phyloP scores from a whole-genome alignment of 1,140 invertebrate species.

The Drosophila persimilis region DNA sequence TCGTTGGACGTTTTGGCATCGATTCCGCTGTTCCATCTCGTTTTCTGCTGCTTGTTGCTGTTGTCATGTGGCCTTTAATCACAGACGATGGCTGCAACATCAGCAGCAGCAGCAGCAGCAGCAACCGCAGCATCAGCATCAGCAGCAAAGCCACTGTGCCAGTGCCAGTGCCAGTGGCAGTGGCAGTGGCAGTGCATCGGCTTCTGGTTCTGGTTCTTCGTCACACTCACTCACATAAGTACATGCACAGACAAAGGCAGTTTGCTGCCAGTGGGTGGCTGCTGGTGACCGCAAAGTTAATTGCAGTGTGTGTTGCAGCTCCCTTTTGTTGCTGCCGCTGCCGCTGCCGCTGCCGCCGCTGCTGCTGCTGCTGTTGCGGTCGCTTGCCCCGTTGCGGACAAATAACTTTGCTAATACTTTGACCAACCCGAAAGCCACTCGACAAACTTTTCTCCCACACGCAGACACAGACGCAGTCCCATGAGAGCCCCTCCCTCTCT shows the following conservation, averaged over 20 bases:
- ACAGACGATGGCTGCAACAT: conserved; percentile 47
- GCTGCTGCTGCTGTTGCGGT: conserved; percentile 41
- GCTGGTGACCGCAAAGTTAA: conserved; percentile 72
- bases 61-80: conserved; percentile 70
- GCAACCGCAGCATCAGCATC: conserved; percentile 22
- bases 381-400: conserved; percentile 60
- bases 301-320: conserved; percentile 55
- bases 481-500: no score
- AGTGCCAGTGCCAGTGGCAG: neutral
- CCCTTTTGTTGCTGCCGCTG: conserved; percentile 19
- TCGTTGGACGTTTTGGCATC: neutral
- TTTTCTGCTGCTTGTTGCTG: conserved; percentile 35
- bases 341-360: neutral
- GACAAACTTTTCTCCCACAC: conserved; percentile 52
- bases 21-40: conserved; percentile 1
- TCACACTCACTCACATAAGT: conserved; percentile 11
- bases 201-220: conserved; percentile 26
- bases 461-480: conserved; percentile 4
- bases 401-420: conserved; percentile 78
- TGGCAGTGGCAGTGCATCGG: conserved; percentile 38
- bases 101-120: conserved; percentile 36
- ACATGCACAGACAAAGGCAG: conserved; percentile 40
- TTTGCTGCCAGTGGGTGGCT: conserved; percentile 44
- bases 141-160: conserved; percentile 15
- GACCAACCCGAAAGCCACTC: conserved; percentile 57